Evolutionary conservation across 2,113 vertebrate genomes (phyloP), one percentile per base, ranked within the genome.

Genomic region (Tinamus guttatus): DNA sequence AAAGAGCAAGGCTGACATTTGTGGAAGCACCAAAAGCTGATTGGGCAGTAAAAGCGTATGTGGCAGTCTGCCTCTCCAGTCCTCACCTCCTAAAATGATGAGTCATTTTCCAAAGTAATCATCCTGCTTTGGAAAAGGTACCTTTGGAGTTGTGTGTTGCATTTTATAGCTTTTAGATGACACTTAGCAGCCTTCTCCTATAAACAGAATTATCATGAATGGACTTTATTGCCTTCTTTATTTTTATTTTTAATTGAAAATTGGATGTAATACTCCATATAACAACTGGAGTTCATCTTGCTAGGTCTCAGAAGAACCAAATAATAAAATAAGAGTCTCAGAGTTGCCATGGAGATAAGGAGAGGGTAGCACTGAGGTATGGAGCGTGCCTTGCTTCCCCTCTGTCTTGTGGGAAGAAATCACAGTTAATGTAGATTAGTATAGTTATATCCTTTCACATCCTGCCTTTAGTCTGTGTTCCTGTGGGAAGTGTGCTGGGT

Each of bases 1-100:
- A 67, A 90, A 54, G 56, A 74, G 30, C 56, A 84, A 59, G 2
- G 20, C 32, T 90, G 49, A n/a, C 54, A 4, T 77, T n/a, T 77
- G 71, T 41, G 40, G 27, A 52, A 93, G 71, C 36, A 54, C 49
- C 40, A 92, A 83, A 93, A 80, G 64, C 80, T 92, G 80, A 77
- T 15, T 10, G 74, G 49, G 67, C 87, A 85, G 36, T 87, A 90
- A 80, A 86, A 54, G 5, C 0, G 0, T 28, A 10, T 49, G 25
- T 92, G 63, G n/a, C 71, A 67, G 10, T 92, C 76, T 45, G 65
- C 36, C 62, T 92, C 89, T 82, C 27, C 45, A 81, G 5, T 8
- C 14, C 59, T 56, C 41, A 63, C 59, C 82, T 93, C n/a, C 54
- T 78, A 85, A 80, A 87, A 69, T 82, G 74, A 81, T 45, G 70